Base-by-base conservation (phyloP, 1,140 invertebrate genomes). In the Caenorhabditis brenneri region DNA sequence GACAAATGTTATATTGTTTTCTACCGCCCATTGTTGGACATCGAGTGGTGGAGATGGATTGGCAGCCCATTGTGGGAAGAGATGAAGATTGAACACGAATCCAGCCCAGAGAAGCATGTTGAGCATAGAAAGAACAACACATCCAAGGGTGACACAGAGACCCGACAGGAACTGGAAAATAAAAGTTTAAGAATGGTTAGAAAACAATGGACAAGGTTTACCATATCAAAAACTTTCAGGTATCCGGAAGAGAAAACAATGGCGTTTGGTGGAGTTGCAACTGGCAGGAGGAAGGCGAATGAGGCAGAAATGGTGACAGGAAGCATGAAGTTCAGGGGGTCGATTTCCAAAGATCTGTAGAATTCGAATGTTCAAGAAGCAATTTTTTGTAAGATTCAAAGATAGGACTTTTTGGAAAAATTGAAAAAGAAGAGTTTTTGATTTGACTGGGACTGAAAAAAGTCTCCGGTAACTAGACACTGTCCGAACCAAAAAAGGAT, bases 181-280 rank as follows among this genome's bases (percentile, higher is more conserved):
- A n/a, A 69, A 48, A 16, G 1, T 10, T 3, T 24, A 46, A 4
- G 16, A 42, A 10, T 33, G 7, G 6, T n/a, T 42, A 10, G 2
- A n/a, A 33, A 84, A 27, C 33, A 16, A 24, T 39, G n/a, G 16
- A 83, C 31, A 6, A 6, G 5, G 5, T 12, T 81, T 42, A 89
- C 91, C 92, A 92, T 92, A 58, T 92, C 92, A 16, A 82, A 84
- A 3, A 92, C 88, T 80, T 88, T 88, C 2, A 92, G 74, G 58
- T 90, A 87, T 27, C 92, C 92, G 55, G 89, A 88, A 0, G 90
- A 94, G 60, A 95, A 95, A 0, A 95, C 96, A 80, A 98, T 95
- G 0, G 96, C 96, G 91, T 97, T 98, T 22, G 96, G 96, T 4
- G 96, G 95, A 7, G 94, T 95, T 24, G 94, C 94, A 0, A 96